Base-by-base conservation (phyloP, 2,113 vertebrate species). In the Brachionichthys hirsutus region DNA sequence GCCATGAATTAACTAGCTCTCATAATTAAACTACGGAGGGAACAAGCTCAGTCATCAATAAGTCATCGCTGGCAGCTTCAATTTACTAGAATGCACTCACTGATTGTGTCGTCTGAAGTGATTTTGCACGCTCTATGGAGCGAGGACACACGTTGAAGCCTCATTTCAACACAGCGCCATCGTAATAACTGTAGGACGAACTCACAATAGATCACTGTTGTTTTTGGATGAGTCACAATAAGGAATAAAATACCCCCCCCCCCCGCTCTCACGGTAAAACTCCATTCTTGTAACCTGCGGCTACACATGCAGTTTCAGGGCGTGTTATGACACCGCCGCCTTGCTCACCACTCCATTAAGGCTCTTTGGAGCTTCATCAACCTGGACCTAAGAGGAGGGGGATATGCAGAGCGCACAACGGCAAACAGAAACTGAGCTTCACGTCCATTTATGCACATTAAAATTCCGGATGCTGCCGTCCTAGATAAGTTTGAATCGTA, bases 401-500 rank as follows among this genome's bases (percentile, higher is more conserved):
- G 35, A 58, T 18, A 45, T 14, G 40, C 6, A 1, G 69, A 66
- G 76, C 59, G 70, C 36, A 34, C 22, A 7, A 57, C 75, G 57
- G 72, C 67, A 54, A 70, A 53, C 22, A 19, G 43, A 67, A 72
- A 75, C 52, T 41, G 44, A 62, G 53, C 68, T 52, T 53, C 63
- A 43, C 63, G 15, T 78, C 74, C 77, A 77, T 88, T 90, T 85
- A 84, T 87, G 72, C 72, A 57, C 81, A 81, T 87, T 80, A 73
- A 74, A 65, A 76, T 54, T 64, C 77, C 68, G 59, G 73, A 71
- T 57, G 77, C 58, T 35, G 50, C 64, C 72, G 80, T 82, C 84
- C 87, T 83, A 84, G 89, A 89, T 89, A 86, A 79, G 82, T 89
- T 89, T 84, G 73, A 57, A 69, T 72, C 77, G 76, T 87, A 87